A percentile compares a stretch with the other conserved stretches of the same genome.
phyloP scores from a whole-genome alignment of 2,888 invertebrate species.

The Melanostoma scalare region DNA sequence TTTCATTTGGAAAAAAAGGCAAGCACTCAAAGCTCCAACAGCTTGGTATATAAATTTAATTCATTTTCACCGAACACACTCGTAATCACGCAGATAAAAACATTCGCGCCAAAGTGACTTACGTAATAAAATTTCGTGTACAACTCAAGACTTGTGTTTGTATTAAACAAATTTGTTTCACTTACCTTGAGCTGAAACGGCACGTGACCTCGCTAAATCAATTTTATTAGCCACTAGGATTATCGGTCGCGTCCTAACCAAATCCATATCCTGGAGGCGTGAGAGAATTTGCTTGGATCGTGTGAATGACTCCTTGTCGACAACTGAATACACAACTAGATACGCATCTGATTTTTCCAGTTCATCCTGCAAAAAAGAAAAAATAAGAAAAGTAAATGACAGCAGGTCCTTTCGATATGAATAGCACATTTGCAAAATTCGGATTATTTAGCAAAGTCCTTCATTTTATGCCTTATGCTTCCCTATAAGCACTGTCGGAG shows the following conservation, averaged over 20 bases:
- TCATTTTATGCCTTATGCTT: background rate
- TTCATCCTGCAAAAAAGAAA: slow-evolving; percentile 85
- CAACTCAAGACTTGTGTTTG: no score
- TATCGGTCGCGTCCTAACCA: slow-evolving; percentile 89
- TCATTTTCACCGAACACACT: no score
- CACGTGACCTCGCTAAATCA: slow-evolving; percentile 94
- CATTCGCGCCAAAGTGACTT: no score
- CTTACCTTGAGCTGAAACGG: slow-evolving; percentile 94
- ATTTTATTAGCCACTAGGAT: slow-evolving; percentile 97
- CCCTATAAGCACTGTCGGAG: background rate
- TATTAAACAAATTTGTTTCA: background rate
- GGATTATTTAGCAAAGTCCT: background rate
- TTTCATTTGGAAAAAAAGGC: no score
- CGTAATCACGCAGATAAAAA: no score
- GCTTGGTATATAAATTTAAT: no score
- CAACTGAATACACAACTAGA: slow-evolving; percentile 94
- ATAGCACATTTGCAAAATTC: slow-evolving; percentile 4
- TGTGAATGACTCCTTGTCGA: slow-evolving; percentile 94
- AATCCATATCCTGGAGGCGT: slow-evolving; percentile 90
- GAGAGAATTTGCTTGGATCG: slow-evolving; percentile 91
- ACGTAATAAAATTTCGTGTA: no score
- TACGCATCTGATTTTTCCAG: slow-evolving; percentile 92
- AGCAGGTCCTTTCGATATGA: background rate
- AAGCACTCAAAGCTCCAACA: no score
- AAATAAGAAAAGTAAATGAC: slow-evolving; percentile 40